Evolutionary conservation across 2,888 invertebrate genomes (phyloP).

Genomic region (Macaria liturata): DNA sequence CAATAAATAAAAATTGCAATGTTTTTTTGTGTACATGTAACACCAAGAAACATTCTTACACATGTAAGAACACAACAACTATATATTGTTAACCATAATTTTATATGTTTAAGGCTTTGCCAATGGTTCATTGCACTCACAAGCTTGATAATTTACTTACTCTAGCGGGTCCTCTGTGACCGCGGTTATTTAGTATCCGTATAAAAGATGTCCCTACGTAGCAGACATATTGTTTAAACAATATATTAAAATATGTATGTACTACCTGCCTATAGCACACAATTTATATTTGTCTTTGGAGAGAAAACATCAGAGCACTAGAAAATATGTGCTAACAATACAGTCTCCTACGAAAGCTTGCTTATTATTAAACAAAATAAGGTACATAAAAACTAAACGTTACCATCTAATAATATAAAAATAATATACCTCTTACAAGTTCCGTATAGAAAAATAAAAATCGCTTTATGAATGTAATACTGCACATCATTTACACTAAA

Average conservation of each 20-base stretch:
- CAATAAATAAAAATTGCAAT: constrained; percentile 63
- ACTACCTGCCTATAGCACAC: constrained; percentile 27
- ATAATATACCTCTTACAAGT: constrained; percentile 72
- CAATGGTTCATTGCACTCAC: constrained; percentile 76
- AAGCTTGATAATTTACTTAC: constrained; percentile 52
- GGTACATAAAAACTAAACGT: constrained; percentile 52
- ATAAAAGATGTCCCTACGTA: constrained; percentile 33
- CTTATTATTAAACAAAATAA: constrained; percentile 44
- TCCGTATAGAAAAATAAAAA: constrained; percentile 75
- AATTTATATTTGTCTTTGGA: constrained; percentile 33
- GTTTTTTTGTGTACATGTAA: constrained; percentile 71
- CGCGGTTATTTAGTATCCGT: constrained; percentile 32
- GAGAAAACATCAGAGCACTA: constrained; percentile 35
- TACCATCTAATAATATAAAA: constrained; percentile 70
- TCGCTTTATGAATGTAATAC: constrained; percentile 73
- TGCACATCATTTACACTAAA: constrained; percentile 77
- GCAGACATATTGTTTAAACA: constrained; percentile 31
- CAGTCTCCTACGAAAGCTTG: constrained; percentile 54
- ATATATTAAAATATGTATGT: constrained; percentile 39
- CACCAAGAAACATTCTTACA: constrained; percentile 53
- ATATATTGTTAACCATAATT: constrained; percentile 61
- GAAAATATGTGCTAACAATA: constrained; percentile 42
- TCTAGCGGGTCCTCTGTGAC: constrained; percentile 34
- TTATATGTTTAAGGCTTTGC: constrained; percentile 68
- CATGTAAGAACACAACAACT: constrained; percentile 56